Base-by-base conservation (phyloP, 2,797 vertebrate genomes). In the Jordanella pulchra region DNA sequence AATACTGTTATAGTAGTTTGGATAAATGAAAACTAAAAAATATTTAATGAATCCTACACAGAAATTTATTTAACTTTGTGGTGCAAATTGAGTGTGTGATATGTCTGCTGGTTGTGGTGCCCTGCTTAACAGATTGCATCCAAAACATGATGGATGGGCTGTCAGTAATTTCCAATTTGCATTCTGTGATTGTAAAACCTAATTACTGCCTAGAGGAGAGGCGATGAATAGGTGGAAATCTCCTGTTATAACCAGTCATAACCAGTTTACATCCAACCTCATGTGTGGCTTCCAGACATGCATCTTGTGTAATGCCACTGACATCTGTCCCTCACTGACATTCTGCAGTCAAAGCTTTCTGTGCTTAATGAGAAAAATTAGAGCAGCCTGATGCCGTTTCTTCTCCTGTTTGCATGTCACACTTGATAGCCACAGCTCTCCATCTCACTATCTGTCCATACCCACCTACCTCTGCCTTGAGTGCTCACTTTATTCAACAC, bases 81-180 rank as follows among this genome's bases (percentile, higher is more conserved):
- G 65, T 75, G 66, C 28, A 83, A 82, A 89, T 76, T 80, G 75
- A 78, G 77, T 79, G 73, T 47, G 42, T 58, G 53, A 74, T 70
- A 77, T 77, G 72, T 88, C 69, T 69, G 27, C 65, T 71, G 63
- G 74, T 84, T 69, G 56, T 81, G 75, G 27, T 2, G 55, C 76
- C 75, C 77, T 21, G 32, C 78, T 86, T 78, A 48, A 80, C 86
- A 85, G 75, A 87, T 84, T 88, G 83, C 65, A 73, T 69, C 72
- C 44, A 14, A 67, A 64, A 54, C 71, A 74, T 90, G 86, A 92
- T 85, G 86, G 89, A 93, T 91, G 79, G 76, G 76, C 84, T 82
- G 87, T 89, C 91, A n/a, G 80, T 28, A 70, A 77, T 80, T 78
- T 90, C 79, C 75, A 84, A 91, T 92, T 92, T 93, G 71, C 87